Evolutionary conservation across 2,113 vertebrate species (phyloP).

Genomic region (Antigone vipio): DNA sequence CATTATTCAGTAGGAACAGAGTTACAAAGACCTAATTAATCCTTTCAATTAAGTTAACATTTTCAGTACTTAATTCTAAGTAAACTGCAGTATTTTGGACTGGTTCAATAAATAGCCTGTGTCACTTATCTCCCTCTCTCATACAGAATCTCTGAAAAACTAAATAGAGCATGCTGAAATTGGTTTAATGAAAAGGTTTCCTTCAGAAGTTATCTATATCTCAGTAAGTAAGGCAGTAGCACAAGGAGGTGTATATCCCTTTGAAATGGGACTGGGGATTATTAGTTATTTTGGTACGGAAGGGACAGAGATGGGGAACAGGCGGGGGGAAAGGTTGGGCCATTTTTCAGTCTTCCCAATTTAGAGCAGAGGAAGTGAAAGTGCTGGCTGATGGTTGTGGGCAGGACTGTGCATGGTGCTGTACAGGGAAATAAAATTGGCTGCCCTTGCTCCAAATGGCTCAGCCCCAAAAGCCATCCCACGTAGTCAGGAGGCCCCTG

Average conservation of each 20-base stretch:
- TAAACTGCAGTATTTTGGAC: background rate
- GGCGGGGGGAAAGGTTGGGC: background rate
- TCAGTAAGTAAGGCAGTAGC: background rate
- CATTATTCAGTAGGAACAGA: background rate
- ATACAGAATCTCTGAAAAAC: conserved; percentile 8
- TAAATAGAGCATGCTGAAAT: conserved; percentile 36
- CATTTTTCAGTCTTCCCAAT: background rate
- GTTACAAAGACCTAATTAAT: background rate
- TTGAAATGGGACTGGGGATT: background rate
- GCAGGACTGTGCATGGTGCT: background rate
- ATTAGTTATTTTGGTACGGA: background rate
- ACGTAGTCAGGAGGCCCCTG: background rate
- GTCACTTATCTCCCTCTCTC: background rate
- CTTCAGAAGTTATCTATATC: background rate
- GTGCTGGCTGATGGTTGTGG: background rate
- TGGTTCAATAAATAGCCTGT: conserved; percentile 16
- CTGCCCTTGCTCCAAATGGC: background rate
- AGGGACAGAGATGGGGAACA: background rate
- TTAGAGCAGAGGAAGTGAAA: background rate
- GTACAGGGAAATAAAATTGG: background rate
- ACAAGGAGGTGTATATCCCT: background rate
- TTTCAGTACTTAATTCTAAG: conserved; percentile 21
- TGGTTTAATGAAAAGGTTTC: conserved; percentile 39
- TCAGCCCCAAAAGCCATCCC: background rate
- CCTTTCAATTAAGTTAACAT: conserved; percentile 22